Conservation (phyloP, 2,888 invertebrate species). For the Tipula helvola region DNA sequence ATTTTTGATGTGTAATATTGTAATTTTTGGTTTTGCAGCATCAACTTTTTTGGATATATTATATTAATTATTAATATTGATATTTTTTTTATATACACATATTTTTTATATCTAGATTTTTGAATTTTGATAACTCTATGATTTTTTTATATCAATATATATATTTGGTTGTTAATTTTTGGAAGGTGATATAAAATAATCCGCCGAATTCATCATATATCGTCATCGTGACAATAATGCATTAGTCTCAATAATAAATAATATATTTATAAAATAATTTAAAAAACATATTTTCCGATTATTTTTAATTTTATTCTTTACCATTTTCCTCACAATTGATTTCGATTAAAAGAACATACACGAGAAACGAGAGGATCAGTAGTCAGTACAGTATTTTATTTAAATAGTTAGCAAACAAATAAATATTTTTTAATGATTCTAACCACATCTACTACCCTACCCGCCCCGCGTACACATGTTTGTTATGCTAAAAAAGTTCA, state of each 20-base stretch:
- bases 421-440: not conserved
- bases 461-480: not conserved
- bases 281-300: not conserved
- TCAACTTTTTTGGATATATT: not conserved
- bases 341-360: not conserved
- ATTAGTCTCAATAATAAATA: not conserved
- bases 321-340: not conserved
- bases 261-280: not conserved
- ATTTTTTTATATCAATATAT: not conserved
- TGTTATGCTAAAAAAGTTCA: not conserved
- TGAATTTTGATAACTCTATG: not conserved
- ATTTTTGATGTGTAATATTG: constrained; percentile 4
- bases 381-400: not conserved
- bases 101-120: not conserved
- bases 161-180: not conserved
- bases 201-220: not conserved
- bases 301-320: not conserved
- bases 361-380: not conserved
- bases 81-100: not conserved
- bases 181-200: not conserved
- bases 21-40: not conserved
- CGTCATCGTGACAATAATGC: not conserved
- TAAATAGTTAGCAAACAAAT: not conserved
- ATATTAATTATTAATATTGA: not conserved
- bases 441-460: not conserved